Percentiles rank a stretch among this genome's conserved stretches.
These are phyloP conservation scores for Dynastes grantii DNA, from an alignment of 2,888 invertebrate species.

Conservation along the genomic window DNA sequence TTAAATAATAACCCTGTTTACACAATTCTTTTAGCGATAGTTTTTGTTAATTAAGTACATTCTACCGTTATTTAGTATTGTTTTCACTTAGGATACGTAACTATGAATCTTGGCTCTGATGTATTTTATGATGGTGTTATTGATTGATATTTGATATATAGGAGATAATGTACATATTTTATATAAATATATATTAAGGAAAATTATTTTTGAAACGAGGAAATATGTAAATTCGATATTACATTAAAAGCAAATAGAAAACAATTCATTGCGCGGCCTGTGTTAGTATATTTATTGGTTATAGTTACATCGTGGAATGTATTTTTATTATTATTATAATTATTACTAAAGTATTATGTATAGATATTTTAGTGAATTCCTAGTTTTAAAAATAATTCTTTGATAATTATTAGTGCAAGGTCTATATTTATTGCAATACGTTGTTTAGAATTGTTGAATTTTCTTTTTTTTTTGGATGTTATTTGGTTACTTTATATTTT, in stretches of 20 bases:
- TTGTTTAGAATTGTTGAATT: slow-evolving; percentile 47
- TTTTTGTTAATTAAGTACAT: background rate
- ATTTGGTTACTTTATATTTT: slow-evolving; percentile 50
- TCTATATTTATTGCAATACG: slow-evolving; percentile 40
- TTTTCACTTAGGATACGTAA: background rate
- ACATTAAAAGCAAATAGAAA: background rate
- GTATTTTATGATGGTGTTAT: slow-evolving; percentile 25
- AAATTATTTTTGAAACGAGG: slow-evolving; percentile 44
- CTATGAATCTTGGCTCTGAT: slow-evolving; percentile 8
- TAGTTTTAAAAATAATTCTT: slow-evolving; percentile 25
- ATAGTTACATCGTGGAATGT: background rate
- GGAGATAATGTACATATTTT: slow-evolving; percentile 37
- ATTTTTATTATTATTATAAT: background rate
- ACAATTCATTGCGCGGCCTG: background rate
- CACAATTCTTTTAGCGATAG: background rate
- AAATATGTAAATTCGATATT: background rate
- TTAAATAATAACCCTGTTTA: background rate
- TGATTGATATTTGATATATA: slow-evolving; percentile 32
- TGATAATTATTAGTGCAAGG: background rate
- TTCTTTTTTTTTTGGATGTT: slow-evolving; percentile 46
- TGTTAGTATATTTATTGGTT: slow-evolving; percentile 18
- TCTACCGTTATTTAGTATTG: background rate
- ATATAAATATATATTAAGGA: slow-evolving; percentile 27
- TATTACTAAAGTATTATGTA: background rate
- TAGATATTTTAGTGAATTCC: slow-evolving; percentile 24